Evolutionary conservation across 2,113 vertebrate genomes (phyloP), one percentile per base, ranked within the genome.

Genomic region (Fulmarus glacialis): DNA sequence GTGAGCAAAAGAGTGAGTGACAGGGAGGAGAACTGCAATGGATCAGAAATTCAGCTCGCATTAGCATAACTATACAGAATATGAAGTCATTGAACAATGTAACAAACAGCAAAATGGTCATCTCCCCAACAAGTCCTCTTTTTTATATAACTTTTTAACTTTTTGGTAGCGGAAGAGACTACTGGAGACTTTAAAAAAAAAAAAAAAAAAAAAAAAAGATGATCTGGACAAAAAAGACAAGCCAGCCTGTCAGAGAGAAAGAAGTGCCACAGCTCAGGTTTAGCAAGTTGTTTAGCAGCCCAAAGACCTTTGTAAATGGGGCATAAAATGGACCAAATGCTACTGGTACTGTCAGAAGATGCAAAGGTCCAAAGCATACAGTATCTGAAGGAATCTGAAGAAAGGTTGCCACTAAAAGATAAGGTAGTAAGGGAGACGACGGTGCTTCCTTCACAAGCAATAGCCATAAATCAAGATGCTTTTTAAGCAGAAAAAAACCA

Each of bases 11-110:
- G 32, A 82, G 3, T 23, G 29, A 81, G 30, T 19, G 24, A 78
- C 38, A 71, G 34, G 48, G 62, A 90, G 56, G 18, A 83, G 23
- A 87, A 63, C 7, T 74, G 17, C 24, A 74, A 21, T 47, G 8
- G 53, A 74, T 89, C 93, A 85, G 63, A 96, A 93, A 97, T 94
- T 92, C 82, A 95, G 67, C 47, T 89, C 88, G 73, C 29, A 42
- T 63, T 90, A 85, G 8, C 19, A 66, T 20, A 85, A 36, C 48
- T 80, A 66, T 53, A 89, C 60, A 92, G 43, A 90, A 45, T 59
- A 24, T 68, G 52, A 73, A 81, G 16, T 45, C 6, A 60, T 11
- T 77, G 36, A 88, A 88, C 47, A 34, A 71, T 13, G 19, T 5
- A 90, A 72, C 23, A 70, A 91, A 75, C 12, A 91, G 19, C 14